Evolutionary conservation across 2,797 vertebrate species (phyloP), one percentile per base, ranked within the genome.

Genomic region (Gila robusta): DNA sequence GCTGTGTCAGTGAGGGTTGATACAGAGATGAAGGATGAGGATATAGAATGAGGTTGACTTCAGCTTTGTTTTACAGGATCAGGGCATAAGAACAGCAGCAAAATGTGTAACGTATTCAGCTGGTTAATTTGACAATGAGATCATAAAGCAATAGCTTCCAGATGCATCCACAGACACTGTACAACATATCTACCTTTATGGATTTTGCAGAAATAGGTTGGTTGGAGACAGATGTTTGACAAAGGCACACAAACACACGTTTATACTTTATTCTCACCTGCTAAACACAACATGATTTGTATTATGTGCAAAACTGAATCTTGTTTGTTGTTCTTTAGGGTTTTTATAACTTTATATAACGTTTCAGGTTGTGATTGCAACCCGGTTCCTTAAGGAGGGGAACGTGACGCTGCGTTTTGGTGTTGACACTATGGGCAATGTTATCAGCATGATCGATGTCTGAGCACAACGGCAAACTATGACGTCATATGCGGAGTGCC

Each of bases 71-170:
- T 47, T 4, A 62, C 37, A 66, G 16, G n/a, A 47, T 19, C 26
- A 26, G 37, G 54, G 59, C 26, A 44, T 17, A 66, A 79, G 78
- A 79, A 79, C 39, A 47, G 5, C 26, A 62, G 17, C n/a, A 39
- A 32, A 14, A 54, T 4, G 32, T 54, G 10, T 28, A 44, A 54
- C 44, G n/a, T 85, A 56, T 56, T 85, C 37, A 85, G 66, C 72
- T 64, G 39, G 35, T 35, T 84, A 70, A 79, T 85, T 59, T 85
- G 83, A 85, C 69, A 71, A 59, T 79, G 66, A 85, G 9, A 67
- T 84, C 44, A n/a, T 59, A 28, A 64, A 64, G 14, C 26, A 66
- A 66, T 66, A 6, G 26, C 26, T 59, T 85, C 37, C 66, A 72
- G 66, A 79, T 85, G 83, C 49, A 71, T 54, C 49, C 56, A 28